Evolutionary conservation across 2,113 vertebrate genomes (phyloP), one percentile per base, ranked within the genome.

Genomic region (Talpa occidentalis): DNA sequence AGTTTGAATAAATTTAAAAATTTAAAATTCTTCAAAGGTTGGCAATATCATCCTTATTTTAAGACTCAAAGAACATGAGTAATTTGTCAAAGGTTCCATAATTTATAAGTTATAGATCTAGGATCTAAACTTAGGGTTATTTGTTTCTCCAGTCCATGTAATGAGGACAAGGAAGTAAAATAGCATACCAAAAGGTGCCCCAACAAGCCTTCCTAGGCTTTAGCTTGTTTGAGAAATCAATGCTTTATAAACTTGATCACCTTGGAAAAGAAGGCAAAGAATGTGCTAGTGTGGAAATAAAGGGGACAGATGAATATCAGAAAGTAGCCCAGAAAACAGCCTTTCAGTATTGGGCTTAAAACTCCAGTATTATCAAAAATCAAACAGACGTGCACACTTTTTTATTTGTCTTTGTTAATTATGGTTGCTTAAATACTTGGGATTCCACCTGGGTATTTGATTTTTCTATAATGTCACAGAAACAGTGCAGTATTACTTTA

Each of bases 241-340:
- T 70, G 86, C 74, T 94, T 30, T 95, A 72, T 93, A 89, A 95
- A 95, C 35, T 72, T 92, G 87, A 76, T 94, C 37, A 4, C 74
- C 67, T 81, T 91, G 93, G 10, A 95, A 91, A 96, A 90, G 52
- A 70, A 76, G 64, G 44, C 78, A 85, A 93, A 97, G 86, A 95
- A 64, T 92, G 59, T 94, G 93, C 79, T 83, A 83, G 74, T 94
- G 93, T 97, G 86, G 47, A 93, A 85, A 90, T 86, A 96, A 97
- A 94, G 28, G 56, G 92, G 40, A 83, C 89, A 96, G 95, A 95
- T 96, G 59, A 76, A 9, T 93, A 90, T 97, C 89, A 72, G 95
- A 78, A 35, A 87, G 86, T 60, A 95, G 79, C 91, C 86, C 86
- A 94, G 91, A 94, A 96, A 95, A 69, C 91, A 93, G 30, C 40